Evolutionary conservation across 2,888 invertebrate species (phyloP), one percentile per base, ranked within the genome.

Genomic region (Macaria liturata): DNA sequence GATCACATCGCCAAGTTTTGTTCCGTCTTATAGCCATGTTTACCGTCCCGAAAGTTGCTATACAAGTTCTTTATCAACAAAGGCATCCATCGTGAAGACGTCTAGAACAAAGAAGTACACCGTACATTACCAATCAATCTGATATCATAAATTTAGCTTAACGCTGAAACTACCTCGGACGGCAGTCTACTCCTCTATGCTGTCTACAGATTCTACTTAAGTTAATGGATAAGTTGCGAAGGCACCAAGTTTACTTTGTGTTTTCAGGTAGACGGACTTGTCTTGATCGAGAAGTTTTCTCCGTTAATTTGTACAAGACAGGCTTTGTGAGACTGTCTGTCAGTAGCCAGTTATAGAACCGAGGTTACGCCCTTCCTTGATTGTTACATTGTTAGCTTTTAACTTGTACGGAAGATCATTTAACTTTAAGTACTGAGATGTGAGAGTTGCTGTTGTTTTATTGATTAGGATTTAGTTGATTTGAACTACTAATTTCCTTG

Each of bases 151-250:
- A 86, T 88, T 83, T 78, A 62, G 75, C 78, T 83, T 81, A 84
- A 80, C 80, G 83, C 80, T 82, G 76, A 79, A 88, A 86, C 84
- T 87, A 83, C 76, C 72, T 73, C 77, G 76, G 72, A 74, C 67
- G 75, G 69, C 68, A 55, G 72, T 78, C 78, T 80, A 83, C 83
- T 84, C 81, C 83, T 84, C 84, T 80, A 72, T 83, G 86, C 86
- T 86, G 86, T 90, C 91, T 90, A 90, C 90, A 88, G 89, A 90
- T 90, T 87, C 88, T 90, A 91, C 91, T 91, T 86, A 88, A 90
- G 83, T 89, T 91, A 91, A 91, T 91, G 91, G 91, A 88, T 87
- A 91, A 91, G 91, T 91, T 91, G 85, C 82, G 84, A 86, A 88
- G 85, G 87, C 86, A 83, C 81, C 76, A 80, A 90, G 90, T 91